Conservation (phyloP, 2,797 vertebrate species). For the Rhinatrema bivittatum region DNA sequence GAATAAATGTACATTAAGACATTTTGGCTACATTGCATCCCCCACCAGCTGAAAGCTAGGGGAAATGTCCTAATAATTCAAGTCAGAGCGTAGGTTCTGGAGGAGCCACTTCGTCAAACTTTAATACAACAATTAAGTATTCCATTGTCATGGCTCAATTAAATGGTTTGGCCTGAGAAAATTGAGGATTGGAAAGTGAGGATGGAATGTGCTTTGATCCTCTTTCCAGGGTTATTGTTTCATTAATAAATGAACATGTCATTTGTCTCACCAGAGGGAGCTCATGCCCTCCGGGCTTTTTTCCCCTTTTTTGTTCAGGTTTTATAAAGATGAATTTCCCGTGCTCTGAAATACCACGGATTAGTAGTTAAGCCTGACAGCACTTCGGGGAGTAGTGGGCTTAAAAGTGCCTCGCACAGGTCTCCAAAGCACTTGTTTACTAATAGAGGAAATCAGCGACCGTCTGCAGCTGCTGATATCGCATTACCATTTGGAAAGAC, state of each 20-base stretch:
- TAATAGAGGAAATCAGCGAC: slow-evolving; percentile 68
- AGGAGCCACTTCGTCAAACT: slow-evolving; percentile 63
- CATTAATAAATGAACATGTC: slow-evolving; percentile 90
- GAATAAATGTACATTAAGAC: no score
- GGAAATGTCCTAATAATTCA: neutral
- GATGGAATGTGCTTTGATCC: slow-evolving; percentile 93
- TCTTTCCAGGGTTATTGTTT: slow-evolving; percentile 93
- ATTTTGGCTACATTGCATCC: no score
- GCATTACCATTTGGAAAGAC: slow-evolving; percentile 76
- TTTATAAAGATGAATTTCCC: slow-evolving; percentile 84
- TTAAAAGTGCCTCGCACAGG: slow-evolving; percentile 76
- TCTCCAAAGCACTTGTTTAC: slow-evolving; percentile 80
- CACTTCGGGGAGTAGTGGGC: slow-evolving; percentile 75
- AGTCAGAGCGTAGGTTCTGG: no score
- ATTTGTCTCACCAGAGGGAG: slow-evolving; percentile 83
- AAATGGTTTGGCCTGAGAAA: slow-evolving; percentile 85
- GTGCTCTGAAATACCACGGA: slow-evolving; percentile 78
- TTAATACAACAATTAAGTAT: slow-evolving; percentile 69
- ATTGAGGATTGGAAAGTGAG: slow-evolving; percentile 80
- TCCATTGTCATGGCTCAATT: slow-evolving; percentile 75
- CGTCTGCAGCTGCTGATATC: slow-evolving; percentile 78
- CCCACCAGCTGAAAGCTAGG: neutral
- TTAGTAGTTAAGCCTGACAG: slow-evolving; percentile 80
- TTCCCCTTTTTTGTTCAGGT: slow-evolving; percentile 74
- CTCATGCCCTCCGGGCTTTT: slow-evolving; percentile 69